A percentile compares a stretch with the other conserved stretches of the same genome.
These are phyloP conservation scores for Lycophotia porphyrea DNA, from an alignment of 2,888 invertebrate species.

Conservation along the genomic window DNA sequence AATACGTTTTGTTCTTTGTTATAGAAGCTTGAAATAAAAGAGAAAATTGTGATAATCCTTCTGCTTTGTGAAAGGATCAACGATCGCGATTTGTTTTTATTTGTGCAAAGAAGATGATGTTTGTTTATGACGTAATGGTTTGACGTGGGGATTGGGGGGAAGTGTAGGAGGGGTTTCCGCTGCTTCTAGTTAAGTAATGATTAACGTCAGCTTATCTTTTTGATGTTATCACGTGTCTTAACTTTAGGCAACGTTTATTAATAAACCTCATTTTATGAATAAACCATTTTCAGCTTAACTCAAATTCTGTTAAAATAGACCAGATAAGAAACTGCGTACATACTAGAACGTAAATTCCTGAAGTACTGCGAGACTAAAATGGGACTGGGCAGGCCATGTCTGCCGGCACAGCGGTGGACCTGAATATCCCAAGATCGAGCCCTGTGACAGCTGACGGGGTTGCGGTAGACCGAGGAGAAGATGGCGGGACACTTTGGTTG, in stretches of 20 bases:
- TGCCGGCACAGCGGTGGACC: background rate
- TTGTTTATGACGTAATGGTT: background rate
- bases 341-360: too few relatives aligned
- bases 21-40: background rate
- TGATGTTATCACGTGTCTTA: background rate
- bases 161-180: too few relatives aligned
- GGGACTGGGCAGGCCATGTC: background rate
- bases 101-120: background rate
- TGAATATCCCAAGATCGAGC: too few relatives aligned
- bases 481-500: too few relatives aligned
- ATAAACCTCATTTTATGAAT: background rate
- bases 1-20: background rate
- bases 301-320: too few relatives aligned
- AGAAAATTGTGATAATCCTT: constrained; percentile 9
- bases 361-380: background rate
- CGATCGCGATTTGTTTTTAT: constrained; percentile 1
- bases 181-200: background rate
- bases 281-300: too few relatives aligned
- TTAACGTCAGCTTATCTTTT: background rate
- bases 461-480: background rate
- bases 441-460: background rate
- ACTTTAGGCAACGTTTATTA: background rate
- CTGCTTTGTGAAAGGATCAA: background rate
- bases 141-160: too few relatives aligned
- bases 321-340: too few relatives aligned